These are phyloP conservation scores for Nemotelus pantherinus DNA, from an alignment of 2,888 invertebrate genomes.

Conservation along the genomic window DNA sequence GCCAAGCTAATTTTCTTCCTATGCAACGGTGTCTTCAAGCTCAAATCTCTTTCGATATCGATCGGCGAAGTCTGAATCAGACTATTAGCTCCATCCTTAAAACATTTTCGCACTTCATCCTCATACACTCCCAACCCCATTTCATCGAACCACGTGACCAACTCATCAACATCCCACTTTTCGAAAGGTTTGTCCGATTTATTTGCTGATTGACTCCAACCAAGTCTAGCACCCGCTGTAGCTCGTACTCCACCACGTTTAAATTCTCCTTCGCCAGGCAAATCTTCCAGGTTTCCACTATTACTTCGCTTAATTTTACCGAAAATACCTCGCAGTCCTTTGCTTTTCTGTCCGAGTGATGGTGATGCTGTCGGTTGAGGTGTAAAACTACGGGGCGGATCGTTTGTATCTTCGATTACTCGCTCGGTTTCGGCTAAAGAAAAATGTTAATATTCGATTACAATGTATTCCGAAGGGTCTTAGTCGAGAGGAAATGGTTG, in stretches of 20 bases:
- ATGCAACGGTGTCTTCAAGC: constrained; percentile 85
- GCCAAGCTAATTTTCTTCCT: constrained; percentile 90
- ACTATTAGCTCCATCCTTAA: constrained; percentile 78
- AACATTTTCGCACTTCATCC: constrained; percentile 73
- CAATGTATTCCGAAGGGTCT: not conserved
- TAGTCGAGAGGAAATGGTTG: not conserved
- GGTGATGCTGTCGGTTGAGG: constrained; percentile 66
- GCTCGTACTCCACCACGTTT: constrained; percentile 77
- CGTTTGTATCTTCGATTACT: constrained; percentile 64
- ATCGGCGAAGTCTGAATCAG: constrained; percentile 80
- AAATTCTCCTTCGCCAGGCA: constrained; percentile 71
- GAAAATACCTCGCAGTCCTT: constrained; percentile 75
- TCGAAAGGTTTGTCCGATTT: constrained; percentile 73
- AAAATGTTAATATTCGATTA: constrained; percentile 1
- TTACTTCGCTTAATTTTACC: constrained; percentile 76
- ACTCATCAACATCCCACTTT: constrained; percentile 82
- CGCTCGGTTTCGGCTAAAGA: constrained; percentile 72
- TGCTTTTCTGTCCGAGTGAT: constrained; percentile 66
- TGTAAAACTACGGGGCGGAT: constrained; percentile 61
- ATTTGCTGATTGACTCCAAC: constrained; percentile 64
- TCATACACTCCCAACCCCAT: constrained; percentile 78
- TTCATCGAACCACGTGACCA: constrained; percentile 83
- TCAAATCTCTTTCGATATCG: constrained; percentile 90
- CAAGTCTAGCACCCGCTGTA: constrained; percentile 77
- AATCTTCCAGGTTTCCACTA: constrained; percentile 74